phyloP scores from a whole-genome alignment of 2,113 vertebrate species.

The Sminthopsis crassicaudata region DNA sequence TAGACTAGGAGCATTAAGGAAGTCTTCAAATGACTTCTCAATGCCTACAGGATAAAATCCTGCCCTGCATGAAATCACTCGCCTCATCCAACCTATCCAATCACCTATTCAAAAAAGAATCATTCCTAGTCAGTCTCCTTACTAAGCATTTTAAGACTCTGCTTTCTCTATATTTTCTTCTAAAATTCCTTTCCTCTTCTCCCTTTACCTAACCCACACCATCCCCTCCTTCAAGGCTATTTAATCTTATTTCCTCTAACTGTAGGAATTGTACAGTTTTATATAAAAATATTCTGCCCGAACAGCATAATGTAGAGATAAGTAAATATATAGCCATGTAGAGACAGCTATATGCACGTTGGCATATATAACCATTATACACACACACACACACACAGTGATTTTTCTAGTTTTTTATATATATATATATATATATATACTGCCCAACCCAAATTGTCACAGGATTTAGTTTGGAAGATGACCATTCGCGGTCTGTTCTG shows the following conservation, averaged over 20 bases:
- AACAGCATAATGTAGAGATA: too few species aligned
- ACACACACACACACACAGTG: not conserved
- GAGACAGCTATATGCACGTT: not conserved
- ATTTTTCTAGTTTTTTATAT: not conserved
- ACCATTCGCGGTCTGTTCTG: not conserved
- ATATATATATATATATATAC: not conserved
- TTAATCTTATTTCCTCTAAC: not conserved
- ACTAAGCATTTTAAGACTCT: not conserved
- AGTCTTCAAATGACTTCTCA: not conserved
- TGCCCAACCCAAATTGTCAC: not conserved
- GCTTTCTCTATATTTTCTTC: not conserved
- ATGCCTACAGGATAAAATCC: not conserved
- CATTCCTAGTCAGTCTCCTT: not conserved
- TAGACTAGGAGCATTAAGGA: not conserved
- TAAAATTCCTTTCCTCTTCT: constrained; percentile 18
- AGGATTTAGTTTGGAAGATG: not conserved
- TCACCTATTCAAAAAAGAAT: constrained; percentile 4
- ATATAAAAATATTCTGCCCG: too few species aligned
- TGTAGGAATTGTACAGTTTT: too few species aligned
- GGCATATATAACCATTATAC: not conserved
- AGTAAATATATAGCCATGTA: too few species aligned
- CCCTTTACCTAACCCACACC: constrained; percentile 4
- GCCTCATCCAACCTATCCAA: not conserved
- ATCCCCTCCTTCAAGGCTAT: not conserved
- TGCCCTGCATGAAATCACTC: not conserved